phyloP scores from a whole-genome alignment of 2,113 vertebrate genomes.

The Xiphias gladius region DNA sequence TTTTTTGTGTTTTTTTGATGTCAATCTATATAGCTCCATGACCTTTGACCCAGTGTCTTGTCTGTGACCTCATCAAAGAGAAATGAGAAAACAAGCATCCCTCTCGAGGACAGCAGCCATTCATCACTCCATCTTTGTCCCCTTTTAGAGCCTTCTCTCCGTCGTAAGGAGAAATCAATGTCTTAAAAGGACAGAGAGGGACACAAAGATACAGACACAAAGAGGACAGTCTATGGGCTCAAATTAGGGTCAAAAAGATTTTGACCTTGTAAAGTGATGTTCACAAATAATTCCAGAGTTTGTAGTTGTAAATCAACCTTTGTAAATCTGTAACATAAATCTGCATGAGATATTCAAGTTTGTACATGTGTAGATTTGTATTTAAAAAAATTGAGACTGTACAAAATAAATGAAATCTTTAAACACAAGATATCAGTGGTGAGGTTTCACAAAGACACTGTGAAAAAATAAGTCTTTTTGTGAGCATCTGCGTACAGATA shows the following conservation, averaged over 20 bases:
- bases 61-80: slow-evolving; percentile 82
- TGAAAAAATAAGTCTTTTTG: too few relatives aligned
- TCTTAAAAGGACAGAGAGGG: slow-evolving; percentile 64
- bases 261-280: neutral
- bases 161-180: slow-evolving; percentile 79
- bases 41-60: slow-evolving; percentile 73
- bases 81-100: slow-evolving; percentile 77
- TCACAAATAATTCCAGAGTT: too few relatives aligned
- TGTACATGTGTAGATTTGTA: too few relatives aligned
- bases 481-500: too few relatives aligned
- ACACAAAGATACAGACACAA: slow-evolving; percentile 69
- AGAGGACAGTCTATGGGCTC: slow-evolving; percentile 43
- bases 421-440: too few relatives aligned
- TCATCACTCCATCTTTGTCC: slow-evolving; percentile 81
- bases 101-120: slow-evolving; percentile 76
- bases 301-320: neutral
- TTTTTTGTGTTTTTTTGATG: slow-evolving; percentile 72
- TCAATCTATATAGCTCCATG: slow-evolving; percentile 72
- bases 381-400: too few relatives aligned
- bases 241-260: too few relatives aligned
- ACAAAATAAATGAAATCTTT: too few relatives aligned
- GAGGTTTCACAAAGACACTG: too few relatives aligned
- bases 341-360: too few relatives aligned
- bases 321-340: too few relatives aligned
- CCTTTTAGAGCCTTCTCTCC: slow-evolving; percentile 70